A percentile compares a stretch with the other conserved stretches of the same genome.
Evolutionary conservation across 1,140 invertebrate species (phyloP).

Genomic region (Theocolax elegans): DNA sequence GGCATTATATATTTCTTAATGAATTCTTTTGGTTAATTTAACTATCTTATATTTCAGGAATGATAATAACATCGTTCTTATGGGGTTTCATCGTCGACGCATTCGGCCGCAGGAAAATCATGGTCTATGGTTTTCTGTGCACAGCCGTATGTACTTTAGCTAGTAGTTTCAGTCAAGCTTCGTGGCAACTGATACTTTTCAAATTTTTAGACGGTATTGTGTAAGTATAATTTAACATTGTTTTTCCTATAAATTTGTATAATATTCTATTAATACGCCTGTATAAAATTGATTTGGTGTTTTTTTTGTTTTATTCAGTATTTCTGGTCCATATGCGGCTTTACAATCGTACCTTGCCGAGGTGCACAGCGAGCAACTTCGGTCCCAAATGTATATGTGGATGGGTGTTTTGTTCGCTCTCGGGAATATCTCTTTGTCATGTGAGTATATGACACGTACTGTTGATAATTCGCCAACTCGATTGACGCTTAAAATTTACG

Average conservation of each 20-base stretch:
- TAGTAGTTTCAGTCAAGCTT: conserved; percentile 68
- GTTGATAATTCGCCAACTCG: conserved; percentile 23
- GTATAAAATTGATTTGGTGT: neutral
- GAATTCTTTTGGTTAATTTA: too few species aligned
- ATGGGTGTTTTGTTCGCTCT: conserved; percentile 71
- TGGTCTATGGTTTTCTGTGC: conserved; percentile 68
- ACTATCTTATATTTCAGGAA: conserved; percentile 66
- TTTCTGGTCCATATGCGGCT: conserved; percentile 79
- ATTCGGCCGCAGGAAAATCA: conserved; percentile 69
- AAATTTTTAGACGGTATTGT: conserved; percentile 72
- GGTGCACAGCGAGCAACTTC: conserved; percentile 73
- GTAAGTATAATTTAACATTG: conserved; percentile 57
- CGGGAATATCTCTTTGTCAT: conserved; percentile 59
- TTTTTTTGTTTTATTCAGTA: conserved; percentile 63
- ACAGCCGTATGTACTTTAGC: conserved; percentile 67
- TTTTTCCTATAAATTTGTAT: too few species aligned
- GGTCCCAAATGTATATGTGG: conserved; percentile 74
- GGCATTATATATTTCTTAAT: too few species aligned
- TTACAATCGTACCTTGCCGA: conserved; percentile 79
- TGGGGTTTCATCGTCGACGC: conserved; percentile 81
- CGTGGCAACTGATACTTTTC: conserved; percentile 68
- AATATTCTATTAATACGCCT: too few species aligned
- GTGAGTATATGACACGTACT: conserved; percentile 49
- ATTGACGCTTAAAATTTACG: neutral
- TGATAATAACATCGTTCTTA: conserved; percentile 69